Evolutionary conservation across 2,113 vertebrate genomes (phyloP).

Genomic region (Psettodes erumei): DNA sequence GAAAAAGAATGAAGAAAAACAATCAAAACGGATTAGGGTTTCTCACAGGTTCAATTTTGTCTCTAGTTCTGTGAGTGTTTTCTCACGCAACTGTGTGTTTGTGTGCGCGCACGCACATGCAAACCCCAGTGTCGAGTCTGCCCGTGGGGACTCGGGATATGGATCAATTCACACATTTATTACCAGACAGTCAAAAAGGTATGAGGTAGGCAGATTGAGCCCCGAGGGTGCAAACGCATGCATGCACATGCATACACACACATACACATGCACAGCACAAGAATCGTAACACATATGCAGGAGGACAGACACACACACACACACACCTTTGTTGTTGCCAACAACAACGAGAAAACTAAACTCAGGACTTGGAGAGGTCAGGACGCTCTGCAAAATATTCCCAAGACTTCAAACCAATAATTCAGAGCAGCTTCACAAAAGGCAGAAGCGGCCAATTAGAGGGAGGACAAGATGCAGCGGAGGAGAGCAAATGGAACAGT

Average conservation of each 20-base stretch:
- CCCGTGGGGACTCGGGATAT: slow-evolving; percentile 44
- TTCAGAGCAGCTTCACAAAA: slow-evolving; percentile 43
- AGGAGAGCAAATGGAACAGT: slow-evolving; percentile 11
- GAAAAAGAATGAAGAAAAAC: background rate
- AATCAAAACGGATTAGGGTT: slow-evolving; percentile 17
- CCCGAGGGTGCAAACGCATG: slow-evolving; percentile 32
- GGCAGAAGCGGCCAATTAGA: slow-evolving; percentile 22
- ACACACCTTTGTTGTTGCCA: slow-evolving; percentile 4
- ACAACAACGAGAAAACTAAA: slow-evolving; percentile 22
- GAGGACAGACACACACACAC: background rate
- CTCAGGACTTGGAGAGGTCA: slow-evolving; percentile 31
- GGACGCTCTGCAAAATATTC: slow-evolving; percentile 31
- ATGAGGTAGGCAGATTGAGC: slow-evolving; percentile 63
- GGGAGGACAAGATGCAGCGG: slow-evolving; percentile 10
- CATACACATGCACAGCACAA: slow-evolving; percentile 29
- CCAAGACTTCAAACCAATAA: slow-evolving; percentile 45
- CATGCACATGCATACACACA: slow-evolving; percentile 1
- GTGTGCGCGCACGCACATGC: background rate
- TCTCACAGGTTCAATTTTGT: background rate
- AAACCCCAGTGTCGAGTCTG: slow-evolving; percentile 28
- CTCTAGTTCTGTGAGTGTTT: slow-evolving; percentile 15
- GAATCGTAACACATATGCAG: background rate
- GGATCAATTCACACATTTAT: slow-evolving; percentile 76
- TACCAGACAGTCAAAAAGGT: slow-evolving; percentile 67
- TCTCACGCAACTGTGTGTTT: too few relatives aligned